Conservation (phyloP, 2,888 invertebrate genomes). For the Panzeria rudis region DNA sequence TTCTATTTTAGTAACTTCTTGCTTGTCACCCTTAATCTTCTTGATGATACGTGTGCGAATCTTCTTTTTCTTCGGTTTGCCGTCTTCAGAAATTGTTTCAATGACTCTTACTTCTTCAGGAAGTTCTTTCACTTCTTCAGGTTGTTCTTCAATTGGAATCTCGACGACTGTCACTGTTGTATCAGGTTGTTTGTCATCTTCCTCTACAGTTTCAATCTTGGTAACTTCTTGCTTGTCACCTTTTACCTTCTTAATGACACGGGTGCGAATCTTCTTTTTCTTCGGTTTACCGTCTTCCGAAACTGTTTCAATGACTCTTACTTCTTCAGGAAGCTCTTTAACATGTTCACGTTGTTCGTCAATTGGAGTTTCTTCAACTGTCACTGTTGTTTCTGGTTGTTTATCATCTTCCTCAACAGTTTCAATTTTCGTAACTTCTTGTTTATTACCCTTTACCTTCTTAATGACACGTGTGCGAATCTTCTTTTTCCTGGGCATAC, state of each 20-base stretch:
- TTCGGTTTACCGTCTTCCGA: constrained; percentile 4
- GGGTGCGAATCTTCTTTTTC: constrained; percentile 29
- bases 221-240: constrained; percentile 34
- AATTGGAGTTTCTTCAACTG: constrained; percentile 10
- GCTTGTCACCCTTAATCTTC: constrained; percentile 19
- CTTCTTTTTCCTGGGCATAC: constrained; percentile 21
- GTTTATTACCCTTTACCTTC: constrained; percentile 14
- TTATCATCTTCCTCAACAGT: constrained; percentile 39
- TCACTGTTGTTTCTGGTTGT: constrained; percentile 29
- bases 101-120: constrained; percentile 21
- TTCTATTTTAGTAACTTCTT: constrained; percentile 33
- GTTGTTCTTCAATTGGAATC: constrained; percentile 12
- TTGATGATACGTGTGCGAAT: constrained; percentile 31
- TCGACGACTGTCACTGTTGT: constrained; percentile 25
- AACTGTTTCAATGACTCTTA: constrained; percentile 14
- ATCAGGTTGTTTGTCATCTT: constrained; percentile 31
- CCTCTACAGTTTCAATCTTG: constrained; percentile 34
- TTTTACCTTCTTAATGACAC: constrained; percentile 15
- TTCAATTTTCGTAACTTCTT: constrained; percentile 36
- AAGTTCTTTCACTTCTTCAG: constrained; percentile 4
- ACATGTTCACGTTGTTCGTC: constrained; percentile 4
- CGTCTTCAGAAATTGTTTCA: constrained; percentile 28
- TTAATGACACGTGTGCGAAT: constrained; percentile 30
- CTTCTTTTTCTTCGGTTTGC: constrained; percentile 14
- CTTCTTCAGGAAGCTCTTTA: constrained; percentile 16